Percentiles rank a stretch among this genome's conserved stretches.
phyloP scores from a whole-genome alignment of 2,113 vertebrate genomes.

The Taxidea taxus region DNA sequence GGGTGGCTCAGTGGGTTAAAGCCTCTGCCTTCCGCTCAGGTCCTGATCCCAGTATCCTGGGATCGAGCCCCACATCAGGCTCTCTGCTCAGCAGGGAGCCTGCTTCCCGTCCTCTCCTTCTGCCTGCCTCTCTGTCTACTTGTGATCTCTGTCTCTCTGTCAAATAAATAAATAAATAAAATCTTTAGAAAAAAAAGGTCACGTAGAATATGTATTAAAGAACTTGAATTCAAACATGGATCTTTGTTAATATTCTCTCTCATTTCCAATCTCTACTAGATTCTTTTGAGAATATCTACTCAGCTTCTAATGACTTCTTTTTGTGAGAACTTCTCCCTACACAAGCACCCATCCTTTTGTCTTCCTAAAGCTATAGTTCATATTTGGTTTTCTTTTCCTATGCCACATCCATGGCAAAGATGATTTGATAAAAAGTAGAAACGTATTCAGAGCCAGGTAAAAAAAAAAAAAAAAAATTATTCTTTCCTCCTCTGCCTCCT shows the following conservation, averaged over 20 bases:
- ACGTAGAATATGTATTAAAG: not conserved
- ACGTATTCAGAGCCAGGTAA: not conserved
- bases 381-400: not conserved
- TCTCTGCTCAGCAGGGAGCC: too few species aligned
- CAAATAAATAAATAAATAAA: too few species aligned
- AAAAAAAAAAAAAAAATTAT: not conserved
- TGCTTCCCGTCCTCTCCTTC: too few species aligned
- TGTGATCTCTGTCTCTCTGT: too few species aligned
- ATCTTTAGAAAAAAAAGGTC: too few species aligned
- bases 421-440: not conserved
- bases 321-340: not conserved
- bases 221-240: not conserved
- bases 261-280: not conserved
- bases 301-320: not conserved
- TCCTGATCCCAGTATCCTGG: too few species aligned
- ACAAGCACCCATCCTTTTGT: not conserved
- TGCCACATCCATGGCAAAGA: not conserved
- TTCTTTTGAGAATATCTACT: not conserved
- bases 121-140: too few species aligned
- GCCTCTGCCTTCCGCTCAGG: too few species aligned
- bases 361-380: not conserved
- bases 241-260: not conserved
- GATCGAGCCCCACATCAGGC: too few species aligned
- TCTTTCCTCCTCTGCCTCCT: not conserved
- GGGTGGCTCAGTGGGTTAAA: too few species aligned